Base-by-base conservation (phyloP, 64 coral and sea anemone genomes). In the Actinia tenebrosa region DNA sequence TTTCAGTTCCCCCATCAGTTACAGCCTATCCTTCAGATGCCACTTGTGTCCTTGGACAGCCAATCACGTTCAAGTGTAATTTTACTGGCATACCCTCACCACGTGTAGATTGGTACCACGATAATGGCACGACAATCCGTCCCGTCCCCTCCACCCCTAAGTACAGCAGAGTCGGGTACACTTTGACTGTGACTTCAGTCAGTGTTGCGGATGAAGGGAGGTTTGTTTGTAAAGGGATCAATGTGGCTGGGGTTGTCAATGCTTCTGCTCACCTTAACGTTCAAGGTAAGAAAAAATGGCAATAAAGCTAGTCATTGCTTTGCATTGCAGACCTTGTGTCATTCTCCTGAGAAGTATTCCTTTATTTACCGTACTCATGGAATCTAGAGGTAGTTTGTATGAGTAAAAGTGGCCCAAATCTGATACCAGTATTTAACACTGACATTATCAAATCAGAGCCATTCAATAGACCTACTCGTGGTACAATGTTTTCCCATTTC, bases 61-160 rank as follows among this genome's bases (percentile, higher is more conserved):
- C 88, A 10, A 84, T 90, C 0, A 93, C 18, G 58, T 92, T 96
- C 77, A 18, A 30, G 4, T 96, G 94, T 43, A 60, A 20, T 20
- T 96, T 93, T 88, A 77, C 60, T 69, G 94, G 91, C 1, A 90
- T 88, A n/a, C 94, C 94, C 62, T 71, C 46, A 3, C 94, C 94
- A 66, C 45, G 25, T 27, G 86, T 91, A 43, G 25, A 53, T 19
- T 96, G 94, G 94, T 90, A 90, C 68, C 79, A 88, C 56, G 46
- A 11, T n/a, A 87, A 26, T 88, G 88, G 83, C 3, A 78, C 53
- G 45, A 80, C 91, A 50, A 77, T 43, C 53, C 52, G 60, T 7
- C 80, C 61, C 52, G 27, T 93, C 10, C 84, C 16, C 18, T 68
- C 63, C 53, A 92, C 94, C 5, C 47, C 55, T n/a, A 87, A 83